Evolutionary conservation across 2,888 invertebrate species (phyloP).

Genomic region (Phlogophora meticulosa): DNA sequence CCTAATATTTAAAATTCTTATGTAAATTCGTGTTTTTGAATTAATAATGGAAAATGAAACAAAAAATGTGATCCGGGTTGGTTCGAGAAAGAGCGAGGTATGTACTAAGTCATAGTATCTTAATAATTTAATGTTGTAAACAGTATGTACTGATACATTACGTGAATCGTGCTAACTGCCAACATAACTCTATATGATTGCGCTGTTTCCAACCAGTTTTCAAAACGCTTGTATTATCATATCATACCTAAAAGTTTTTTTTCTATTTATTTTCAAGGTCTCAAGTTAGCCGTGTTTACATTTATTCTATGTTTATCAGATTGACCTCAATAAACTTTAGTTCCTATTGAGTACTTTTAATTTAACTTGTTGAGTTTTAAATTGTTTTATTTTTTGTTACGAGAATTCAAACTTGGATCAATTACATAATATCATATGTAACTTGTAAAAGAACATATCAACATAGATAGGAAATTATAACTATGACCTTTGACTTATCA

Average conservation of each 20-base stretch:
- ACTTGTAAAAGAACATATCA: neutral
- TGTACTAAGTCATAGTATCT: constrained; percentile 66
- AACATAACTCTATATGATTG: neutral
- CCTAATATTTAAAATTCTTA: constrained; percentile 59
- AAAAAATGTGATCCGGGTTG: constrained; percentile 93
- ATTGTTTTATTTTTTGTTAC: neutral
- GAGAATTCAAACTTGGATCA: neutral
- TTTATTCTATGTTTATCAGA: constrained; percentile 31
- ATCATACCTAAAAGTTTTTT: constrained; percentile 5
- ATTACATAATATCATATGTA: neutral
- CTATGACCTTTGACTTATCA: neutral
- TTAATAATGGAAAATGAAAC: constrained; percentile 82
- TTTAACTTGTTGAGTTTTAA: neutral
- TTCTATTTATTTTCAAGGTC: constrained; percentile 47
- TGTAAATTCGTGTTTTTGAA: constrained; percentile 68
- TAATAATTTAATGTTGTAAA: neutral
- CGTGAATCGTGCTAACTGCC: constrained; percentile 25
- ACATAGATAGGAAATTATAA: neutral
- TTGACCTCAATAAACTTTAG: constrained; percentile 40
- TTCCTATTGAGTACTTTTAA: neutral
- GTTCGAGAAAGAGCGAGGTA: constrained; percentile 96
- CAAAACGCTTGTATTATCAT: constrained; percentile 29
- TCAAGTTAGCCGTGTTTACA: constrained; percentile 22
- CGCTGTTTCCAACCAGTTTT: constrained; percentile 10
- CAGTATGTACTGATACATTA: constrained; percentile 12